A percentile compares a stretch with the other conserved stretches of the same genome.
Evolutionary conservation across 2,888 invertebrate genomes (phyloP).

Genomic region (Pogonocherus hispidulus): DNA sequence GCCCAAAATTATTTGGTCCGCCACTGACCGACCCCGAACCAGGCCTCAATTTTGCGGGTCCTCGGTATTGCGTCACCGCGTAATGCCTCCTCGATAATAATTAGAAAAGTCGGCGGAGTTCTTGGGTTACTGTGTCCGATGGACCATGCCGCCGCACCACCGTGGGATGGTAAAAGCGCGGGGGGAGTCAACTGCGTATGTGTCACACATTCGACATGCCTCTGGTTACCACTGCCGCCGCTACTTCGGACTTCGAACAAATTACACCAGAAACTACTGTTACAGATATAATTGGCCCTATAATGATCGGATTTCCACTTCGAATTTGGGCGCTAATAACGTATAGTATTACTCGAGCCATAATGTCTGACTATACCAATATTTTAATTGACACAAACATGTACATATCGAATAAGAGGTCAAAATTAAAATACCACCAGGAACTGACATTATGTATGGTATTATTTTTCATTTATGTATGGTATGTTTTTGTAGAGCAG

Average conservation of each 20-base stretch:
- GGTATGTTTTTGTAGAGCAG: no score
- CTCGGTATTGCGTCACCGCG: constrained; percentile 8
- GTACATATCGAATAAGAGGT: not conserved
- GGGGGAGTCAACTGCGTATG: constrained; percentile 42
- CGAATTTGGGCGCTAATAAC: not conserved
- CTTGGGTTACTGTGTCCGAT: constrained; percentile 14
- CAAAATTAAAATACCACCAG: not conserved
- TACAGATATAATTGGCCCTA: constrained; percentile 23
- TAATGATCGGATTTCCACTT: constrained; percentile 15
- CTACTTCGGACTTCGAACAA: constrained; percentile 5
- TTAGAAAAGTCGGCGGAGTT: constrained; percentile 19
- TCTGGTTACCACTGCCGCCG: constrained; percentile 35
- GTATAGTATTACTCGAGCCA: not conserved
- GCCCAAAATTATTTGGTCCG: no score
- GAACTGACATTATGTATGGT: no score
- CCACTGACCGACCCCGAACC: constrained; percentile 42
- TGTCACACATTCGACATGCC: constrained; percentile 40
- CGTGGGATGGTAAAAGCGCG: constrained; percentile 36
- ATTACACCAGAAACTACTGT: constrained; percentile 24
- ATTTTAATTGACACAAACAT: not conserved
- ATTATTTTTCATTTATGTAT: no score
- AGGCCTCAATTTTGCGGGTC: constrained; percentile 27
- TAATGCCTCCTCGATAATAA: constrained; percentile 11
- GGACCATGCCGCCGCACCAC: constrained; percentile 3
- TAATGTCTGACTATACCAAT: not conserved